Percentiles rank a stretch among this genome's conserved stretches.
Evolutionary conservation across 1,140 invertebrate species (phyloP).

Genomic region (Oryctes rhinoceros): DNA sequence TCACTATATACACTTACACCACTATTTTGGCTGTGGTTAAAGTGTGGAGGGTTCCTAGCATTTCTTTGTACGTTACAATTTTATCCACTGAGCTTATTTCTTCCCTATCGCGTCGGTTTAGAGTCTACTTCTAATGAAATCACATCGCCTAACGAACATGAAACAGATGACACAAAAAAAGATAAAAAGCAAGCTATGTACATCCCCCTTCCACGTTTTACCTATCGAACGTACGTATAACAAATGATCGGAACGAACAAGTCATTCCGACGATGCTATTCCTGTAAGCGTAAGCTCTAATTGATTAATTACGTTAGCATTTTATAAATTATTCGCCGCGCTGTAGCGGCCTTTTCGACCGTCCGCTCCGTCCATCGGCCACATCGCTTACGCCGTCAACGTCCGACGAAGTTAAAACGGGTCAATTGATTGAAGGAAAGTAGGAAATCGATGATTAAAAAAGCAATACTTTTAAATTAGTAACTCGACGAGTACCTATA

Average conservation of each 20-base stretch:
- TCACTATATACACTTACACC: too few species aligned
- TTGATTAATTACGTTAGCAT: slow-evolving; percentile 31
- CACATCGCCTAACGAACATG: too few species aligned
- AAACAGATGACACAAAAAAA: too few species aligned
- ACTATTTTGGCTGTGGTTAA: too few species aligned
- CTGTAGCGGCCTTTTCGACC: background rate
- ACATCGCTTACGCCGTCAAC: background rate
- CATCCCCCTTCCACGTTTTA: background rate
- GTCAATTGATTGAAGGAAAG: background rate
- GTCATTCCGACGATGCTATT: slow-evolving; percentile 7
- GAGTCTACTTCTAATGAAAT: too few species aligned
- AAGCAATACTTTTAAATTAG: background rate
- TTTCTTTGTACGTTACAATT: too few species aligned
- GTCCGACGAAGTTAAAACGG: background rate
- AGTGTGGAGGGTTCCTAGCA: too few species aligned
- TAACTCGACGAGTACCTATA: background rate
- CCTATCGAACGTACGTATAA: background rate
- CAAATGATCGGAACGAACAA: slow-evolving; percentile 14
- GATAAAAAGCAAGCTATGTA: too few species aligned
- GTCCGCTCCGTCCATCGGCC: background rate
- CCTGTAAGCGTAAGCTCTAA: slow-evolving; percentile 9
- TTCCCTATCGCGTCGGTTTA: too few species aligned
- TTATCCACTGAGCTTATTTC: too few species aligned
- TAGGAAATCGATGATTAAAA: slow-evolving; percentile 20
- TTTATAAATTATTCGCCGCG: slow-evolving; percentile 32